A percentile compares a stretch with the other conserved stretches of the same genome.
Evolutionary conservation across 1,140 invertebrate species (phyloP).

Genomic region (Bombus vancouverensis): DNA sequence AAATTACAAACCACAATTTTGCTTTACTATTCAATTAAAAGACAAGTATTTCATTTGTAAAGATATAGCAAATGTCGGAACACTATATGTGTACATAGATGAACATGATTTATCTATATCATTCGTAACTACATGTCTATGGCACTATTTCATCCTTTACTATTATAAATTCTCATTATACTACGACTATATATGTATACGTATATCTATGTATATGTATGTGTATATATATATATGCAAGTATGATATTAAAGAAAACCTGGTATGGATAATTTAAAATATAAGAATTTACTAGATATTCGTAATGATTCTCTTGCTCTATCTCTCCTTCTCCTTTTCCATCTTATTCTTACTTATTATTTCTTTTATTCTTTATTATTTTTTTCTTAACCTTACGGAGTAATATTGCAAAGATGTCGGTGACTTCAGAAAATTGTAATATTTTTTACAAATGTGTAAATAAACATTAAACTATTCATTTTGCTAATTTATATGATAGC

Average conservation of each 20-base stretch:
- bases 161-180: background rate
- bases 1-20: background rate
- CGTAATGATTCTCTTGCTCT: background rate
- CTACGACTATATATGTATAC: background rate
- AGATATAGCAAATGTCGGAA: background rate
- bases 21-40: background rate
- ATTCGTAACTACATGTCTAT: background rate
- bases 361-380: background rate
- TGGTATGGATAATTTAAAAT: background rate
- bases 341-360: background rate
- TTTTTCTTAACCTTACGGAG: background rate
- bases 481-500: background rate
- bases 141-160: background rate
- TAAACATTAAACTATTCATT: background rate
- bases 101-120: background rate
- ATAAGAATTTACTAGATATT: conserved; percentile 3
- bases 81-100: background rate
- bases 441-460: background rate
- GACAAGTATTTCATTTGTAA: background rate
- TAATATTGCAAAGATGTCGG: background rate
- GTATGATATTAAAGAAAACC: background rate
- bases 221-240: background rate
- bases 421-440: background rate
- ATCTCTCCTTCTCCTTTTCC: background rate
- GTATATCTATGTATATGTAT: too few relatives aligned